Base-by-base conservation (phyloP, 2,113 vertebrate genomes). In the Istiophorus platypterus region DNA sequence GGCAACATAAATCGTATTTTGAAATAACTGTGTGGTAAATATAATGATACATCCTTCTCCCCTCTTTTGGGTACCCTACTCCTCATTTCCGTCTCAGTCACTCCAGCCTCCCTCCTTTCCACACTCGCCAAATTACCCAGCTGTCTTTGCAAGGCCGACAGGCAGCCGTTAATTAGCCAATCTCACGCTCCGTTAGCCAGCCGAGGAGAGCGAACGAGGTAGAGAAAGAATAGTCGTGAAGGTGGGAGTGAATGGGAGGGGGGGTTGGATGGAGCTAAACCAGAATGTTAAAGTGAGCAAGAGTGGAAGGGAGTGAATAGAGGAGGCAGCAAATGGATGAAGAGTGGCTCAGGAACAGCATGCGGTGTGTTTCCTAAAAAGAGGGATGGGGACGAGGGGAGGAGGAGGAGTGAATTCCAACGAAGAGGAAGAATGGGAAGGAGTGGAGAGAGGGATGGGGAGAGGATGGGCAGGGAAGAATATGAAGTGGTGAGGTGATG, bases 91-190 rank as follows among this genome's bases (percentile, higher is more conserved):
- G 83, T 70, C 61, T 73, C 69, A 42, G 31, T 66, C 62, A 75
- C 62, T 39, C 58, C 49, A 69, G 39, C 9, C 76, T 22, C 49
- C 51, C 20, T 76, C 77, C 72, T 66, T 72, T 81, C 79, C 78
- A 12, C 85, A 86, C 81, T 79, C 87, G 75, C 88, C 89, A 91
- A 91, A 92, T 92, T 91, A 92, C 91, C 92, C 93, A 91, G 93
- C 93, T 91, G 90, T 90, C 91, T 93, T 88, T 90, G 91, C 91
- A 76, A 85, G 80, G 84, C 88, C 84, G 79, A 90, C 92, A 91
- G 91, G 89, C 92, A 92, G 88, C 91, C 91, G 88, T 92, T 93
- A 93, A 94, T 94, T 92, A 93, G 89, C 89, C 89, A 91, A 93
- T 94, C 92, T 92, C 91, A 93, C 89, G 92, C 89, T 94, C 93